phyloP scores from a whole-genome alignment of 2,113 vertebrate species.

The Psittacus erithacus region DNA sequence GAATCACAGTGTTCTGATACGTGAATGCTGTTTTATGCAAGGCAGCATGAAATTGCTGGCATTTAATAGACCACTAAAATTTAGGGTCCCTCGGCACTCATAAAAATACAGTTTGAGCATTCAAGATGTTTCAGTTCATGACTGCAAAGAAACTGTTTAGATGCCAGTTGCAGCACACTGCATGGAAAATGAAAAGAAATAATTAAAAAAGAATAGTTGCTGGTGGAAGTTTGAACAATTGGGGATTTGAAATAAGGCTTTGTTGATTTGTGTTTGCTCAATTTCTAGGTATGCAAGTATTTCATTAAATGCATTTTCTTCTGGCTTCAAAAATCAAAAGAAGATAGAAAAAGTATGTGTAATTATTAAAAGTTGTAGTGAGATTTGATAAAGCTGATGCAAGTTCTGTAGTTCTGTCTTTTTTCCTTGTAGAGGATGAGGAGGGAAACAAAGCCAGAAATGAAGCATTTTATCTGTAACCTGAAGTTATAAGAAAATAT shows the following conservation, averaged over 20 bases:
- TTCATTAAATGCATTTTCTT: constrained; percentile 54
- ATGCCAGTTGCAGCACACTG: constrained; percentile 76
- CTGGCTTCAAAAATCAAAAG: constrained; percentile 26
- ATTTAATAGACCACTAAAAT: constrained; percentile 90
- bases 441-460: constrained; percentile 5
- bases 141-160: constrained; percentile 82
- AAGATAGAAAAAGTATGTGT: neutral
- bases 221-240: constrained; percentile 73
- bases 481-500: neutral
- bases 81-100: constrained; percentile 82
- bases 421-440: neutral
- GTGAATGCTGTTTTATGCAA: constrained; percentile 87
- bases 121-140: constrained; percentile 81
- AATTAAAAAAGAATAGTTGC: constrained; percentile 70
- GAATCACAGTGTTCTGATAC: constrained; percentile 75
- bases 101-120: constrained; percentile 89
- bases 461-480: neutral
- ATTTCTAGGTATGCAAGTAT: constrained; percentile 42
- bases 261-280: constrained; percentile 35
- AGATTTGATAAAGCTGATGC: constrained; percentile 39
- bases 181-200: constrained; percentile 76
- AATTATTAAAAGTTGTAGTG: neutral
- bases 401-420: constrained; percentile 11
- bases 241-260: constrained; percentile 45
- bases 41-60: constrained; percentile 87